phyloP scores from a whole-genome alignment of 2,113 vertebrate genomes.

The Corythaeola cristata region DNA sequence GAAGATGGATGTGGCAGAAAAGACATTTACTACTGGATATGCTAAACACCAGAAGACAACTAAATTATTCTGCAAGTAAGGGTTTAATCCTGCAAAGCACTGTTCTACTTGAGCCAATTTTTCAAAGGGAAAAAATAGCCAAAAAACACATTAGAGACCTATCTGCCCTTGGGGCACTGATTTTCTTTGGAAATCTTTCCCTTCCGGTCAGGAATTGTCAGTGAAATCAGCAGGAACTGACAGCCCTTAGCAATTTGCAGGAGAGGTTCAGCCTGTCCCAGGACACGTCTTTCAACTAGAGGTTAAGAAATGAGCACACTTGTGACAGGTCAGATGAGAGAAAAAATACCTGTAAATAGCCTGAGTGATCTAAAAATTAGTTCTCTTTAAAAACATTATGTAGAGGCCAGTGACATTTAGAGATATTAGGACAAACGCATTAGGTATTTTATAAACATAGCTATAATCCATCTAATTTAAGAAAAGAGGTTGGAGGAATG shows the following conservation, averaged over 20 bases:
- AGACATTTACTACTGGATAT: neutral
- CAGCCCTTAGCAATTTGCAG: neutral
- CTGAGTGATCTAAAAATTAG: neutral
- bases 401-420: neutral
- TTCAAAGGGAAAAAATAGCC: neutral
- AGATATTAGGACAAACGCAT: neutral
- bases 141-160: neutral
- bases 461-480: neutral
- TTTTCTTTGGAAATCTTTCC: neutral
- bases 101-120: neutral
- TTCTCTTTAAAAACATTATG: neutral
- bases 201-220: neutral
- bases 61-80: neutral
- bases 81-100: neutral
- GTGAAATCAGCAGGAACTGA: neutral
- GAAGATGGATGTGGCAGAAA: neutral
- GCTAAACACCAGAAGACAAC: neutral
- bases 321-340: neutral
- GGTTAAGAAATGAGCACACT: neutral
- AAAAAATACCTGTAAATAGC: neutral
- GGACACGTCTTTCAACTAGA: neutral
- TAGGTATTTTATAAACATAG: conserved; percentile 22
- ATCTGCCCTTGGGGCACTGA: neutral
- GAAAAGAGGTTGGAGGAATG: neutral
- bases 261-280: neutral